A percentile compares a stretch with the other conserved stretches of the same genome.
These are phyloP conservation scores for Lycocorax pyrrhopterus DNA, from an alignment of 2,113 vertebrate genomes.

Conservation along the genomic window DNA sequence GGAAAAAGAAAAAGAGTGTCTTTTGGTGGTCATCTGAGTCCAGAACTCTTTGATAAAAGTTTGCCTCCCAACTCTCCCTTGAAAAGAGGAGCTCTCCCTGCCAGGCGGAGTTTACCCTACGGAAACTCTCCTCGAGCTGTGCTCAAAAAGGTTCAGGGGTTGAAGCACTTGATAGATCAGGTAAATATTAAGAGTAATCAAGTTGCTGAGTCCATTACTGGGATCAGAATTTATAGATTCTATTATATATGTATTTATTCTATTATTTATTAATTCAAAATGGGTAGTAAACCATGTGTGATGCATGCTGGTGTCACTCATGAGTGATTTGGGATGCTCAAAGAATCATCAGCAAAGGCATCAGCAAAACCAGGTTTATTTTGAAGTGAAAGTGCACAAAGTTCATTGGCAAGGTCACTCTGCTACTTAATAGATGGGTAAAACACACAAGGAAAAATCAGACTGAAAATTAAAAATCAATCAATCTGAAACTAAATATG, in stretches of 20 bases:
- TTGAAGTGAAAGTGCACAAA: background rate
- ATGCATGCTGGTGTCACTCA: background rate
- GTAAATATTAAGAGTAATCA: slow-evolving; percentile 15
- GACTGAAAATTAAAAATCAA: background rate
- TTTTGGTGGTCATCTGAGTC: slow-evolving; percentile 82
- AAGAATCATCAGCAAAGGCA: background rate
- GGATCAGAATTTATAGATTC: background rate
- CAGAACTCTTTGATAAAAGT: slow-evolving; percentile 87
- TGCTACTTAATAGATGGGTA: background rate
- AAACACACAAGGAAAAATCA: background rate
- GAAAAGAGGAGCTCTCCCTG: slow-evolving; percentile 77
- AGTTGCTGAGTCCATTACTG: background rate
- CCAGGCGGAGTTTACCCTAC: slow-evolving; percentile 63
- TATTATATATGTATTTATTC: background rate
- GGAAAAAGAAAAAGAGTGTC: slow-evolving; percentile 85
- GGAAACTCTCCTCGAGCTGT: slow-evolving; percentile 64
- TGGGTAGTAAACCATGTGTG: background rate
- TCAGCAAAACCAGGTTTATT: background rate
- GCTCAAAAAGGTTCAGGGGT: slow-evolving; percentile 71
- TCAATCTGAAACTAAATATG: background rate
- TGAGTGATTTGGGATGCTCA: background rate
- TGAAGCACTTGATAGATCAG: slow-evolving; percentile 31
- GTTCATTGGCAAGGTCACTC: background rate
- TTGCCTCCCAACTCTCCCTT: slow-evolving; percentile 86
- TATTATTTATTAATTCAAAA: background rate